Evolutionary conservation across 2,797 vertebrate genomes (phyloP).

Genomic region (Fundulus diaphanus): DNA sequence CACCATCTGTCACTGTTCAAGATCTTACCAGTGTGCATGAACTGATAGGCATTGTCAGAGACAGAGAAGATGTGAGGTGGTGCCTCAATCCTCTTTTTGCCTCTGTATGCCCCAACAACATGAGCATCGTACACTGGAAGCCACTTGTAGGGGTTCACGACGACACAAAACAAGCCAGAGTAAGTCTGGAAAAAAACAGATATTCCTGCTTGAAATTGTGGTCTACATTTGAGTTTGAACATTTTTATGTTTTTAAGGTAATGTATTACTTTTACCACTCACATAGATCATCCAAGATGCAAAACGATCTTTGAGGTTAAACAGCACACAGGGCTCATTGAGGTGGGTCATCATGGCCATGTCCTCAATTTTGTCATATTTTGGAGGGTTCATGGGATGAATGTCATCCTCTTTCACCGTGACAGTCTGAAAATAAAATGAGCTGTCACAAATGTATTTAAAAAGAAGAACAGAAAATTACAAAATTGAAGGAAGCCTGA

Average conservation of each 20-base stretch:
- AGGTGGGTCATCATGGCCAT: constrained; percentile 97
- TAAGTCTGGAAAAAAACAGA: constrained; percentile 78
- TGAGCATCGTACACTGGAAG: constrained; percentile 76
- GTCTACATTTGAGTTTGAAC: not conserved
- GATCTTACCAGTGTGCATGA: constrained; percentile 69
- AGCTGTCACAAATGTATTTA: not conserved
- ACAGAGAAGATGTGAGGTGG: constrained; percentile 80
- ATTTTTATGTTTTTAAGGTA: not conserved
- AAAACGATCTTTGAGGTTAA: constrained; percentile 80
- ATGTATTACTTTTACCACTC: constrained; percentile 10
- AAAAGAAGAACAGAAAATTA: not conserved
- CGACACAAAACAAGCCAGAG: constrained; percentile 87
- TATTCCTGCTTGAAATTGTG: not conserved
- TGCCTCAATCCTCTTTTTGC: constrained; percentile 68
- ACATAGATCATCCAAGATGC: constrained; percentile 80
- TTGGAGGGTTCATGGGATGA: constrained; percentile 88
- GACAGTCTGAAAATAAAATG: constrained; percentile 20
- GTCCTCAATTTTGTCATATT: constrained; percentile 93
- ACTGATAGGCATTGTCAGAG: constrained; percentile 89
- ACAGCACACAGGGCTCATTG: constrained; percentile 82
- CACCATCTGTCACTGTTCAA: not conserved
- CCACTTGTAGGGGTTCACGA: constrained; percentile 89
- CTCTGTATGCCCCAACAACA: constrained; percentile 54
- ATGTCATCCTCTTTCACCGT: constrained; percentile 71
- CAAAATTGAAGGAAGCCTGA: not conserved